A percentile compares a stretch with the other conserved stretches of the same genome.
Conservation (phyloP, 2,113 vertebrate species). For the Ceyx cyanopectus region DNA sequence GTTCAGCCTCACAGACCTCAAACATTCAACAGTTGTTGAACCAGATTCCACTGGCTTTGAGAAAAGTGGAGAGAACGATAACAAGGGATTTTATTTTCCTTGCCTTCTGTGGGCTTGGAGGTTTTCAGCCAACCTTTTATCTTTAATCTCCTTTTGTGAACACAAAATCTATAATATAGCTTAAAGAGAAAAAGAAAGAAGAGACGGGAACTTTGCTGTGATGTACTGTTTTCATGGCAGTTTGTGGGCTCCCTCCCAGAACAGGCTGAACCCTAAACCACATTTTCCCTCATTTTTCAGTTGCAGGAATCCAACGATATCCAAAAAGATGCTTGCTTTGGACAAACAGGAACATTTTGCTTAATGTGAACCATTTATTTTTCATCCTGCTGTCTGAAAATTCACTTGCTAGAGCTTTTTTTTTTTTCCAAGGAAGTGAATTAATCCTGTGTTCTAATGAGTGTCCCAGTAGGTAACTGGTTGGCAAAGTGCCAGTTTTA, state of each 20-base stretch:
- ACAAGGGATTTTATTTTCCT: too few relatives aligned
- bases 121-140: background rate
- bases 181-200: background rate
- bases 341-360: conserved; percentile 9
- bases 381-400: conserved; percentile 34
- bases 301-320: background rate
- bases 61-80: too few relatives aligned
- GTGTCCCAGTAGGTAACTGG: conserved; percentile 35
- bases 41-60: too few relatives aligned
- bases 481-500: conserved; percentile 21
- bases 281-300: background rate
- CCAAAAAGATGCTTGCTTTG: background rate
- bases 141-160: background rate
- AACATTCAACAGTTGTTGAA: too few relatives aligned
- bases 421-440: conserved; percentile 8
- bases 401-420: conserved; percentile 6
- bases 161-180: background rate
- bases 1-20: too few relatives aligned
- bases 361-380: background rate
- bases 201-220: background rate
- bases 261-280: background rate
- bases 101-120: too few relatives aligned
- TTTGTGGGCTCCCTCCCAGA: background rate
- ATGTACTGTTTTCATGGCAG: background rate
- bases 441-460: conserved; percentile 36